A percentile compares a stretch with the other conserved stretches of the same genome.
phyloP scores from a whole-genome alignment of 2,888 invertebrate genomes.

The Epistrophe grossulariae region DNA sequence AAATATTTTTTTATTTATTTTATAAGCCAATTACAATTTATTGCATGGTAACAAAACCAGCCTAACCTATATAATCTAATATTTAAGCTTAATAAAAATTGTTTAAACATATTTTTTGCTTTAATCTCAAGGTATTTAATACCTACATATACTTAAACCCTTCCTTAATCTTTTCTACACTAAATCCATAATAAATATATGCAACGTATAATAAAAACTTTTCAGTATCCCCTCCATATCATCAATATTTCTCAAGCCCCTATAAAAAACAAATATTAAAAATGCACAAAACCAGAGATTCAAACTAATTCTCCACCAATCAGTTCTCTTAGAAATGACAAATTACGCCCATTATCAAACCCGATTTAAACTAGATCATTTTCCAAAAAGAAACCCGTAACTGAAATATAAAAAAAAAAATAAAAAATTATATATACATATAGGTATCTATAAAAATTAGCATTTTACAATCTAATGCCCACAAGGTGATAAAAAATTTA shows the following conservation, averaged over 20 bases:
- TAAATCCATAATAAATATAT: not conserved
- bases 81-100: too few relatives aligned
- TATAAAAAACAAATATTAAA: not conserved
- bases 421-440: not conserved
- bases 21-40: too few relatives aligned
- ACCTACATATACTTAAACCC: too few relatives aligned
- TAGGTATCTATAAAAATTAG: conserved; percentile 13
- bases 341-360: conserved; percentile 45
- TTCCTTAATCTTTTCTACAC: not conserved
- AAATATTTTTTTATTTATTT: too few relatives aligned
- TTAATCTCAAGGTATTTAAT: too few relatives aligned
- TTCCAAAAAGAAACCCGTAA: conserved; percentile 23
- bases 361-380: conserved; percentile 53
- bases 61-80: too few relatives aligned
- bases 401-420: not conserved
- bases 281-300: not conserved
- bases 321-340: conserved; percentile 20
- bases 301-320: conserved; percentile 14
- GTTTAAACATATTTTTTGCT: too few relatives aligned
- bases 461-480: conserved; percentile 66
- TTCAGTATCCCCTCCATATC: not conserved
- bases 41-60: too few relatives aligned
- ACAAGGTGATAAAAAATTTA: conserved; percentile 62
- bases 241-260: not conserved
- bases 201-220: not conserved